A percentile compares a stretch with the other conserved stretches of the same genome.
phyloP scores from a whole-genome alignment of 2,797 vertebrate species.

The Miichthys miiuy region DNA sequence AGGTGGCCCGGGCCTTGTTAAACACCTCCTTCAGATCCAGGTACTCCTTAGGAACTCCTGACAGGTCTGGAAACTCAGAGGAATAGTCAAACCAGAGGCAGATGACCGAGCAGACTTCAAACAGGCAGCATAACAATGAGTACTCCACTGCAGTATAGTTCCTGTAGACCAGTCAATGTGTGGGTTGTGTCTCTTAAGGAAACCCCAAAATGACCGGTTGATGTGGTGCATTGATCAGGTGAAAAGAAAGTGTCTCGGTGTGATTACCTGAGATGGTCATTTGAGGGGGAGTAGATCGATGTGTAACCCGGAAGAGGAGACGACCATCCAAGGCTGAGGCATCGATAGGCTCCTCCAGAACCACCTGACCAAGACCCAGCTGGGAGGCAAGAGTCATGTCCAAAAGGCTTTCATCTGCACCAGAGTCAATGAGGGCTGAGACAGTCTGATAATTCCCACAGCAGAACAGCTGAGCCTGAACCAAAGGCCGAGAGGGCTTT shows the following conservation, averaged over 20 bases:
- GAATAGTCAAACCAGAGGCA: too few species aligned
- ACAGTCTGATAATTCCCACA: not conserved
- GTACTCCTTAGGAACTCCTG: too few species aligned
- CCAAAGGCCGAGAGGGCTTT: not conserved
- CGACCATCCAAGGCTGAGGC: not conserved
- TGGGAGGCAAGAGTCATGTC: not conserved
- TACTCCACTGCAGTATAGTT: too few species aligned
- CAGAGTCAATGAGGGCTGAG: not conserved
- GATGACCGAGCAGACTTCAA: too few species aligned
- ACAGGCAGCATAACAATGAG: too few species aligned
- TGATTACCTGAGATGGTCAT: not conserved
- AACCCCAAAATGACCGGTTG: too few species aligned
- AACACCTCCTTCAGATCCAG: too few species aligned
- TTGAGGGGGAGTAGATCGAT: not conserved
- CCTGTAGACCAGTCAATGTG: too few species aligned
- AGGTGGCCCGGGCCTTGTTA: too few species aligned
- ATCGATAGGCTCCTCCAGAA: not conserved
- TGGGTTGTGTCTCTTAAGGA: too few species aligned
- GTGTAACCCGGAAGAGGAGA: not conserved
- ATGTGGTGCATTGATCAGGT: too few species aligned
- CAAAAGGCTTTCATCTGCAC: not conserved
- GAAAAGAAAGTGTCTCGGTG: not conserved
- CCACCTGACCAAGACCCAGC: not conserved
- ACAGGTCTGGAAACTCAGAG: too few species aligned
- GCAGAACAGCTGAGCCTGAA: not conserved